These are phyloP conservation scores for Drusus annulatus DNA, from an alignment of 1,140 invertebrate species.

Conservation along the genomic window DNA sequence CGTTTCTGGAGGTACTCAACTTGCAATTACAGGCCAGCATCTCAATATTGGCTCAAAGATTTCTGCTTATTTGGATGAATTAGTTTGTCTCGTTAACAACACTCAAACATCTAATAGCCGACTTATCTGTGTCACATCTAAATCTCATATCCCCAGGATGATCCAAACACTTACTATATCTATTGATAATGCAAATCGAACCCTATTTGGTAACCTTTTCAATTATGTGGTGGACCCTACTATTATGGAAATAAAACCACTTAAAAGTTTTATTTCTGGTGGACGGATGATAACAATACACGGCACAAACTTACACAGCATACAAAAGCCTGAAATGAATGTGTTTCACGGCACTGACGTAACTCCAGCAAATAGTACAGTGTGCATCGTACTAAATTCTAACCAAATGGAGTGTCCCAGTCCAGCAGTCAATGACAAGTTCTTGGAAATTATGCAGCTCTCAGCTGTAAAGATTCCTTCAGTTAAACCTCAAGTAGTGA, in stretches of 20 bases:
- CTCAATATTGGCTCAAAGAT: constrained; percentile 95
- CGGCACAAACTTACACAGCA: constrained; percentile 91
- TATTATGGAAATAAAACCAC: constrained; percentile 92
- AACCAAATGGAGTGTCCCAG: constrained; percentile 97
- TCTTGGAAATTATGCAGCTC: constrained; percentile 66
- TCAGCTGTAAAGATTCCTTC: constrained; percentile 55
- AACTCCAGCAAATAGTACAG: constrained; percentile 83
- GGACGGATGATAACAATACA: constrained; percentile 94
- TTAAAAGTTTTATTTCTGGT: constrained; percentile 91
- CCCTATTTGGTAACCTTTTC: constrained; percentile 90
- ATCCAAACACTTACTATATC: constrained; percentile 70
- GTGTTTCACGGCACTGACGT: constrained; percentile 82
- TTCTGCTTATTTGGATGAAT: constrained; percentile 89
- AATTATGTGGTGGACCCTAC: constrained; percentile 95
- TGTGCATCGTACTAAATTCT: constrained; percentile 88
- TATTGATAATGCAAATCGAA: constrained; percentile 76
- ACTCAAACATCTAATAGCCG: constrained; percentile 91
- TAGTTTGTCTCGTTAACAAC: constrained; percentile 90
- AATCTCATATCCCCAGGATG: constrained; percentile 65
- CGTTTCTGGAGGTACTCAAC: constrained; percentile 92
- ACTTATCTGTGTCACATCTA: constrained; percentile 89
- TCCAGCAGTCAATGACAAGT: constrained; percentile 82
- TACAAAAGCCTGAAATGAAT: constrained; percentile 92
- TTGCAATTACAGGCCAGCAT: constrained; percentile 92
- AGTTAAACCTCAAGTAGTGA: constrained; percentile 74